Percentiles rank a stretch among this genome's conserved stretches.
Conservation (phyloP, 1,140 invertebrate genomes). For the Zaprionus gabonicus region DNA sequence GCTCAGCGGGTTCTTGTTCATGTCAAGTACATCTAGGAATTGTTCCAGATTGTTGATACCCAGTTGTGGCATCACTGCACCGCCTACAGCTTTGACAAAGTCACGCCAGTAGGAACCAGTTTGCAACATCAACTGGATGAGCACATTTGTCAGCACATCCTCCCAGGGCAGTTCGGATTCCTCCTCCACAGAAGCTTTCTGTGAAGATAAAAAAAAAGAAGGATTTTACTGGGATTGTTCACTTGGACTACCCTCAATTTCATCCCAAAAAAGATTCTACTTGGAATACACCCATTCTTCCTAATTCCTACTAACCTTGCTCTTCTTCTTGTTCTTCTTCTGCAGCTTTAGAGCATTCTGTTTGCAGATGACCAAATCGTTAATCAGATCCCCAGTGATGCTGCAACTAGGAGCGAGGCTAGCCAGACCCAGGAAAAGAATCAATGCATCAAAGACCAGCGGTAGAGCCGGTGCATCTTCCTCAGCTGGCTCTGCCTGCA, state of each 20-base stretch:
- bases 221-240: too few species aligned
- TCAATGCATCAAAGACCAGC: conserved; percentile 48
- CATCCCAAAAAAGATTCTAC: too few species aligned
- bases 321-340: neutral
- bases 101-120: conserved; percentile 57
- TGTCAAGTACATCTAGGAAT: conserved; percentile 47
- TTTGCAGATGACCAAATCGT: conserved; percentile 55
- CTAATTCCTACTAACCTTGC: too few species aligned
- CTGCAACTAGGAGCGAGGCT: conserved; percentile 26
- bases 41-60: conserved; percentile 44
- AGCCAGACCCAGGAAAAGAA: conserved; percentile 50
- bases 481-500: conserved; percentile 16
- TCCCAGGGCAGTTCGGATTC: conserved; percentile 45
- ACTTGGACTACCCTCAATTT: too few species aligned
- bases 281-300: too few species aligned
- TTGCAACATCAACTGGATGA: conserved; percentile 60
- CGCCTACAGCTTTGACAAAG: conserved; percentile 39
- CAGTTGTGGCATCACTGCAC: conserved; percentile 43
- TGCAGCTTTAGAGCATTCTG: conserved; percentile 36
- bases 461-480: neutral
- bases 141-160: conserved; percentile 58
- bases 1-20: conserved; percentile 54
- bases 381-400: conserved; percentile 11
- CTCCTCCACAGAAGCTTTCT: neutral
- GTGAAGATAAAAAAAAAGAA: neutral